A percentile compares a stretch with the other conserved stretches of the same genome.
Evolutionary conservation across 2,113 vertebrate species (phyloP).

Genomic region (Sakesphorus luctuosus): DNA sequence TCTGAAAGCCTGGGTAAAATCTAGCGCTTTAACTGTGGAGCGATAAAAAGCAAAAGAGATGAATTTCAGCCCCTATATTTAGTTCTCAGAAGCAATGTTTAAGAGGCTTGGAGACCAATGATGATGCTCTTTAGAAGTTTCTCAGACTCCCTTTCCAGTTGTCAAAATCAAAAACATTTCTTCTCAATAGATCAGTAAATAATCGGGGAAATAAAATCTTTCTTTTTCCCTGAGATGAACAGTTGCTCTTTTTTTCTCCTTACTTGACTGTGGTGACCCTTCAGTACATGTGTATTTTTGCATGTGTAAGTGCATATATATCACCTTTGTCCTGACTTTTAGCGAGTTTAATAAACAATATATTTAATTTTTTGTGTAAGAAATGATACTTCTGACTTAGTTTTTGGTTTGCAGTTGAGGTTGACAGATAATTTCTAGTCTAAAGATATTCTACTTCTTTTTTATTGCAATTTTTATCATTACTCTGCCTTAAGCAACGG

Average conservation of each 20-base stretch:
- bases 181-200: neutral
- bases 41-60: neutral
- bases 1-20: neutral
- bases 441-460: neutral
- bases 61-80: neutral
- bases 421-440: neutral
- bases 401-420: slow-evolving; percentile 19
- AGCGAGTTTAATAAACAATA: neutral
- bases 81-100: neutral
- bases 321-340: neutral
- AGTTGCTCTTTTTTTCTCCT: neutral
- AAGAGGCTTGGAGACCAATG: neutral
- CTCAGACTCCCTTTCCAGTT: neutral
- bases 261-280: neutral
- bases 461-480: slow-evolving; percentile 41
- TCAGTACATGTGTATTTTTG: neutral
- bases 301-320: neutral
- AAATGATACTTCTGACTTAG: slow-evolving; percentile 13
- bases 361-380: neutral
- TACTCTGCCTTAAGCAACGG: slow-evolving; percentile 24
- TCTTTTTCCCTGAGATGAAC: neutral
- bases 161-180: neutral
- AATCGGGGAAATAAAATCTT: neutral
- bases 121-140: neutral
- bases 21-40: neutral